Conservation (phyloP, 2,888 invertebrate species). For the Habroteleia sp. region DNA sequence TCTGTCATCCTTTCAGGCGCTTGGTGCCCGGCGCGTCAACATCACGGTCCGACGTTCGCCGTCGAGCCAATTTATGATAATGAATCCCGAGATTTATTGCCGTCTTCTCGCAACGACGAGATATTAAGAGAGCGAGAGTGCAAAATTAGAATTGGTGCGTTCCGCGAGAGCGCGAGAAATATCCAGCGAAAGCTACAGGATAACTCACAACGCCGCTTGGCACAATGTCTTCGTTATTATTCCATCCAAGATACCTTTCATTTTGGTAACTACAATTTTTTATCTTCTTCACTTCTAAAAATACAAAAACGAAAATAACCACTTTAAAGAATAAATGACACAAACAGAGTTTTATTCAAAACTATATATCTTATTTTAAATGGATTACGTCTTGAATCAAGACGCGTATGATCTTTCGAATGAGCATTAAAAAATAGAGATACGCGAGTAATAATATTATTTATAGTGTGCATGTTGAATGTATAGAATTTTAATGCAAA, state of each 20-base stretch:
- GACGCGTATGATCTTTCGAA: no score
- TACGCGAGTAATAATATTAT: no score
- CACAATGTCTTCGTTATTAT: slow-evolving; percentile 64
- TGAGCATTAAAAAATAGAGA: no score
- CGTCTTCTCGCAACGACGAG: slow-evolving; percentile 74
- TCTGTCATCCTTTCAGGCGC: slow-evolving; percentile 70
- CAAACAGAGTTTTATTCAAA: no score
- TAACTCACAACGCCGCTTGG: slow-evolving; percentile 43
- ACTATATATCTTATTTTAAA: no score
- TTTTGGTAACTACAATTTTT: slow-evolving; percentile 6
- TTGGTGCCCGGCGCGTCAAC: slow-evolving; percentile 68
- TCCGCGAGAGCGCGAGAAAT: slow-evolving; percentile 58
- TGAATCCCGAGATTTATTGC: slow-evolving; percentile 77
- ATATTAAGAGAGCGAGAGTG: slow-evolving; percentile 73
- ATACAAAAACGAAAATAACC: no score
- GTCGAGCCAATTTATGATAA: slow-evolving; percentile 78
- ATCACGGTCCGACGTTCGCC: slow-evolving; percentile 66
- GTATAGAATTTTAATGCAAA: no score
- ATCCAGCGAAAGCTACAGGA: slow-evolving; percentile 56
- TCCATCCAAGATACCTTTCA: slow-evolving; percentile 9
- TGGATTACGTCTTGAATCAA: no score
- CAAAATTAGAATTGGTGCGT: slow-evolving; percentile 77
- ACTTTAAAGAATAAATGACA: no score
- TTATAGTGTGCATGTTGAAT: no score
- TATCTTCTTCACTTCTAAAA: background rate